Conservation (phyloP, 2,888 invertebrate genomes). For the Leptopilina syphax region DNA sequence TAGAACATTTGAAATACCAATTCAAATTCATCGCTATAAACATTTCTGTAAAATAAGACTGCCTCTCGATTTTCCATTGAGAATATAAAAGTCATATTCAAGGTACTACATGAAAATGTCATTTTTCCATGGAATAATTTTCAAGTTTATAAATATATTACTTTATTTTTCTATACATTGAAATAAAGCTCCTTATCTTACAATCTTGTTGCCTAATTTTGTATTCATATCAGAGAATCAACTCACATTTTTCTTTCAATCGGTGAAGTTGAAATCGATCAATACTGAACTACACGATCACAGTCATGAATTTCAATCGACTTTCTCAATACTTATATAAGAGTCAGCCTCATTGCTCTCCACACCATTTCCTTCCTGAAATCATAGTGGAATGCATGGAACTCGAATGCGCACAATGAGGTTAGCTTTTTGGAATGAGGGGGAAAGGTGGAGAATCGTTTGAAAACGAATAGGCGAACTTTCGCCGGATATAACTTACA, state of each 20-base stretch:
- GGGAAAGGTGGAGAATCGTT: not conserved
- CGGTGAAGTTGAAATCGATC: constrained; percentile 12
- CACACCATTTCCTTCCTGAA: constrained; percentile 37
- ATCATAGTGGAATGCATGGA: constrained; percentile 38
- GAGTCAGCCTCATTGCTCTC: constrained; percentile 28
- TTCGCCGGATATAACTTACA: constrained; percentile 34
- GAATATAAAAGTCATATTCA: no score
- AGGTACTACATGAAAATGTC: not conserved
- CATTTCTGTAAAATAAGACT: no score
- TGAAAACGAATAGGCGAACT: constrained; percentile 31
- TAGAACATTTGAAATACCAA: no score
- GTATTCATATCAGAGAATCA: constrained; percentile 20
- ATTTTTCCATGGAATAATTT: not conserved
- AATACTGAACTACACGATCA: constrained; percentile 24
- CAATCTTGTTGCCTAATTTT: constrained; percentile 18
- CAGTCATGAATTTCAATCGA: constrained; percentile 27
- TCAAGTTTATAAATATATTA: not conserved
- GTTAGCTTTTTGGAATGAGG: constrained; percentile 28
- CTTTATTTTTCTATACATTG: not conserved
- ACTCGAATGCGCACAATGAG: constrained; percentile 34
- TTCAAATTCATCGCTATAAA: no score
- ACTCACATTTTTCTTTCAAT: constrained; percentile 25
- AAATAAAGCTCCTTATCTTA: constrained; percentile 1
- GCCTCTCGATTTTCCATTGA: no score
- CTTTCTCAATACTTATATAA: constrained; percentile 33